phyloP scores from a whole-genome alignment of 1,140 invertebrate species.

The Nilaparvata lugens region DNA sequence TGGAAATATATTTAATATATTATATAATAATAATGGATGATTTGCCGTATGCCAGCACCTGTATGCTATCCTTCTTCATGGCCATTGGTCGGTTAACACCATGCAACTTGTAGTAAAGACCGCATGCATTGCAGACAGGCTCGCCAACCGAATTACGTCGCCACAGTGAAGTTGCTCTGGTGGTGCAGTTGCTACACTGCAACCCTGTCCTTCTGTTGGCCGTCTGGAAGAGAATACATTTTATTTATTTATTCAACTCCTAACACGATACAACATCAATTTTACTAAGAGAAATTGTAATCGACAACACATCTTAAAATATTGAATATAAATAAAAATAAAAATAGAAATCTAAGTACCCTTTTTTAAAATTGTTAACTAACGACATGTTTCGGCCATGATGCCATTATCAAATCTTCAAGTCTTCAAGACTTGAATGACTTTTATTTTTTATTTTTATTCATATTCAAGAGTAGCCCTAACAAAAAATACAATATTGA shows the following conservation, averaged over 20 bases:
- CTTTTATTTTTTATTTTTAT: too few species aligned
- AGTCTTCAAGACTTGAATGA: too few species aligned
- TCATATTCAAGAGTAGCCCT: too few species aligned
- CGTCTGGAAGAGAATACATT: conserved; percentile 39
- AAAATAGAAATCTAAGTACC: too few species aligned
- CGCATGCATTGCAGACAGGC: conserved; percentile 91
- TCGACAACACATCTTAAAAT: background rate
- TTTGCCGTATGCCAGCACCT: conserved; percentile 31
- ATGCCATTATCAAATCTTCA: too few species aligned
- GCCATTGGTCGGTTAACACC: conserved; percentile 73
- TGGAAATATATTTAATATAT: too few species aligned
- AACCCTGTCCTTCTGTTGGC: conserved; percentile 69
- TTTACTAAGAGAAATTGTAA: background rate
- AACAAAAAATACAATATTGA: too few species aligned
- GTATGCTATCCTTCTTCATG: conserved; percentile 95
- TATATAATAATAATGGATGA: too few species aligned
- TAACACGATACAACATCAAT: background rate
- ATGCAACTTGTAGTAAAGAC: conserved; percentile 88
- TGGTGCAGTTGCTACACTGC: conserved; percentile 84
- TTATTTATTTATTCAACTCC: too few species aligned
- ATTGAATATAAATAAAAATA: background rate
- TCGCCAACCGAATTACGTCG: conserved; percentile 76
- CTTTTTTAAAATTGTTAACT: too few species aligned
- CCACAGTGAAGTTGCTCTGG: conserved; percentile 81
- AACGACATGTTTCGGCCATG: too few species aligned